A percentile compares a stretch with the other conserved stretches of the same genome.
These are phyloP conservation scores for Unio delphinus DNA, from an alignment of 2,888 invertebrate genomes.

Conservation along the genomic window DNA sequence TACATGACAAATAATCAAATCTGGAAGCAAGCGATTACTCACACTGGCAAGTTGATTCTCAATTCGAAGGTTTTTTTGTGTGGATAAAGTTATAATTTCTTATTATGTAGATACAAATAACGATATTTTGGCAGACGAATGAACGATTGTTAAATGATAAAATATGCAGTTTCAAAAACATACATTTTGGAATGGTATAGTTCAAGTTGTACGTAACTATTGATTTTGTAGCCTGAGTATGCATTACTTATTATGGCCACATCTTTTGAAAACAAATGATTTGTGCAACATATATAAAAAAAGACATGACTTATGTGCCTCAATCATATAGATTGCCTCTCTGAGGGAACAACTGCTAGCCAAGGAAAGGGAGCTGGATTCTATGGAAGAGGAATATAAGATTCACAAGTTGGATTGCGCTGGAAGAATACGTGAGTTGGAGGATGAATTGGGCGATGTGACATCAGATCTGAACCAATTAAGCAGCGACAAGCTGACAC, in stretches of 20 bases:
- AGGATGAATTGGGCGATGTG: constrained; percentile 35
- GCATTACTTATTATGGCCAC: neutral
- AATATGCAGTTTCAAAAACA: too few species aligned
- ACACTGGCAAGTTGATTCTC: too few species aligned
- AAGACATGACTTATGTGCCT: neutral
- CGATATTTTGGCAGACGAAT: too few species aligned
- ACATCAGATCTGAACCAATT: constrained; percentile 45
- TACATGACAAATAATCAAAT: too few species aligned
- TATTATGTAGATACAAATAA: too few species aligned
- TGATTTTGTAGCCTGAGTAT: neutral
- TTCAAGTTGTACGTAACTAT: too few species aligned
- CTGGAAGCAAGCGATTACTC: too few species aligned
- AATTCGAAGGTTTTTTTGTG: too few species aligned
- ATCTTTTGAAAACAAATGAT: neutral
- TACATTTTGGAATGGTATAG: too few species aligned
- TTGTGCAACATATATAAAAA: neutral
- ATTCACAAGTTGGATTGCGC: constrained; percentile 24
- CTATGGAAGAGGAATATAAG: constrained; percentile 33
- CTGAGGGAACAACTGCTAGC: constrained; percentile 22
- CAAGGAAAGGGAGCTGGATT: constrained; percentile 23
- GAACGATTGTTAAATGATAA: too few species aligned
- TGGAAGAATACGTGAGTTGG: constrained; percentile 22
- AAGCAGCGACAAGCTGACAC: constrained; percentile 73
- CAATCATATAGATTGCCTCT: constrained; percentile 15
- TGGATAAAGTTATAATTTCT: too few species aligned